Conservation (phyloP, 2,797 vertebrate genomes). For the Anguilla marmorata region DNA sequence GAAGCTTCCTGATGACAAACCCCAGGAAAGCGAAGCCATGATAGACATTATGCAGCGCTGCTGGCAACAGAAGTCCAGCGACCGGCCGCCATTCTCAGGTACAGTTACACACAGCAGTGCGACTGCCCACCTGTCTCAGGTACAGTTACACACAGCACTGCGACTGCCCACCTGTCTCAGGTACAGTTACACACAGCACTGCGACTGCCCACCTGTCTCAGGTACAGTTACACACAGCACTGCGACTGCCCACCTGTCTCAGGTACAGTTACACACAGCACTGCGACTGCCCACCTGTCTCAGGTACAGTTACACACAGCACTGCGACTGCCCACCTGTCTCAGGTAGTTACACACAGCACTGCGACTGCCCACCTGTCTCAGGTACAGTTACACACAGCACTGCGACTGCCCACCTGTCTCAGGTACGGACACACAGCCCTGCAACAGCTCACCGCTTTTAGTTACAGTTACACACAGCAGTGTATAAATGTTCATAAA, state of each 20-base stretch:
- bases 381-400: too few relatives aligned
- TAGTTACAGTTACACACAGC: too few relatives aligned
- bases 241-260: too few relatives aligned
- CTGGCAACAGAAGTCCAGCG: constrained; percentile 76
- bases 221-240: not conserved
- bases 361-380: not conserved
- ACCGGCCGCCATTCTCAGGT: constrained; percentile 70
- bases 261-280: not conserved
- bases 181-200: not conserved
- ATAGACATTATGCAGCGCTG: constrained; percentile 78
- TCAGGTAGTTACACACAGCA: too few relatives aligned
- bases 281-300: not conserved
- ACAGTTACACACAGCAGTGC: constrained; percentile 23
- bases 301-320: not conserved
- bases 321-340: too few relatives aligned
- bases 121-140: constrained; percentile 79
- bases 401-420: too few relatives aligned
- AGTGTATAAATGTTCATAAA: not conserved
- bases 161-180: not conserved
- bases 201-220: not conserved
- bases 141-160: constrained; percentile 43
- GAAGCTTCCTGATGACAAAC: constrained; percentile 68
- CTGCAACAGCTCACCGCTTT: too few relatives aligned
- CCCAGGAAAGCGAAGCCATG: constrained; percentile 75
- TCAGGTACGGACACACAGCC: too few relatives aligned